Conservation (phyloP, 2,797 vertebrate genomes). For the Antrozous pallidus region DNA sequence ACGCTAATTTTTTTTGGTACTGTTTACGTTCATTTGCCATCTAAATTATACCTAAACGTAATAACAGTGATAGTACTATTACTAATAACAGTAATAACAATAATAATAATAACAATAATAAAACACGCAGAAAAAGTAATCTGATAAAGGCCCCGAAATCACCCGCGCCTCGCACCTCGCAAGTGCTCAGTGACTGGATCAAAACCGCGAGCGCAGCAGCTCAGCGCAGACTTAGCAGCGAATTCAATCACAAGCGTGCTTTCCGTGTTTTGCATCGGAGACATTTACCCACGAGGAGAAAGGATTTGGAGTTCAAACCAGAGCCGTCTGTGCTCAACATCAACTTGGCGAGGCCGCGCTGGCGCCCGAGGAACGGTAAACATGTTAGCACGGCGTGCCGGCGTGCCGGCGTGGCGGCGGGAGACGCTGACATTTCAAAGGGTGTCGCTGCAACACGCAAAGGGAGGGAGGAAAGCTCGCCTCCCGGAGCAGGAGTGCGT, state of each 20-base stretch:
- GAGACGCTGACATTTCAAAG: constrained; percentile 69
- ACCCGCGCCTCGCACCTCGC: not conserved
- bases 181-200: not conserved
- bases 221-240: not conserved
- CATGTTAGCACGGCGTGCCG: constrained; percentile 24
- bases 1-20: not conserved
- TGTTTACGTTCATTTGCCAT: not conserved
- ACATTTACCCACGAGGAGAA: constrained; percentile 47
- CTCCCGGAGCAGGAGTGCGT: not conserved
- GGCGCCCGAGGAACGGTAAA: constrained; percentile 35
- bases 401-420: not conserved
- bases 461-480: constrained; percentile 25
- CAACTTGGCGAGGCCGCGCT: not conserved
- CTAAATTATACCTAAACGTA: not conserved
- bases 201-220: not conserved
- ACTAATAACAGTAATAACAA: not conserved
- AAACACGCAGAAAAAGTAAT: not conserved
- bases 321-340: not conserved
- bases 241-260: not conserved
- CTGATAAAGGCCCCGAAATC: not conserved
- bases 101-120: not conserved
- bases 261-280: constrained; percentile 23
- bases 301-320: constrained; percentile 48
- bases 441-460: constrained; percentile 25
- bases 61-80: too few relatives aligned